A percentile compares a stretch with the other conserved stretches of the same genome.
Evolutionary conservation across 1,140 invertebrate species (phyloP).

Genomic region (Brachionus sp.): DNA sequence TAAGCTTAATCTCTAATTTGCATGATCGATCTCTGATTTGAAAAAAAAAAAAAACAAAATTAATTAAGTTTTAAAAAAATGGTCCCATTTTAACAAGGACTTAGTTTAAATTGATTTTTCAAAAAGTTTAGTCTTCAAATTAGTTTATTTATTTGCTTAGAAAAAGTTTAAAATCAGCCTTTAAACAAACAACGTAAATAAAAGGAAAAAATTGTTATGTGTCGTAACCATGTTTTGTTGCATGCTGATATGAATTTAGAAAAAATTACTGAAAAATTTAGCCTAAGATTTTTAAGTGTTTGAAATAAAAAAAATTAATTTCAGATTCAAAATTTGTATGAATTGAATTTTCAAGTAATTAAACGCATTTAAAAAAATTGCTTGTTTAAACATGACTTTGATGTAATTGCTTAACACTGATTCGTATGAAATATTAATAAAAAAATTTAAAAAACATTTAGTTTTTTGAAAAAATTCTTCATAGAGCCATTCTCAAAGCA

Average conservation of each 20-base stretch:
- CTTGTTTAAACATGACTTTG: not conserved
- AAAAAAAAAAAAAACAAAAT: no score
- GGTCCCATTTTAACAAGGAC: no score
- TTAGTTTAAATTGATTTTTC: no score
- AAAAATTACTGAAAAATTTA: not conserved
- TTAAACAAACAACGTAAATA: no score
- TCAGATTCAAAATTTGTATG: not conserved
- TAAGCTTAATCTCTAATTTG: not conserved
- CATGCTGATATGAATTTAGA: not conserved
- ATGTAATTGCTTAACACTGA: not conserved
- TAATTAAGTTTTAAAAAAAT: no score
- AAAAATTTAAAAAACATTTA: constrained; percentile 28
- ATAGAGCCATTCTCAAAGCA: constrained; percentile 41
- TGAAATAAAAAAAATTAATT: not conserved
- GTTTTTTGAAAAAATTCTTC: constrained; percentile 33
- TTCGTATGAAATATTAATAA: not conserved
- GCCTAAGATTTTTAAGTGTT: not conserved
- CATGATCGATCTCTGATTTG: not conserved
- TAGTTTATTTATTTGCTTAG: no score
- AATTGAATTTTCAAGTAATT: not conserved
- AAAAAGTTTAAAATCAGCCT: no score
- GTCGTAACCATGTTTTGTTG: no score
- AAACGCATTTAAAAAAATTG: not conserved
- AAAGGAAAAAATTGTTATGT: no score
- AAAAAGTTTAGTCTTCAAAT: no score